Conservation (phyloP, 1,140 invertebrate genomes). For the Rhopalosiphum padi region DNA sequence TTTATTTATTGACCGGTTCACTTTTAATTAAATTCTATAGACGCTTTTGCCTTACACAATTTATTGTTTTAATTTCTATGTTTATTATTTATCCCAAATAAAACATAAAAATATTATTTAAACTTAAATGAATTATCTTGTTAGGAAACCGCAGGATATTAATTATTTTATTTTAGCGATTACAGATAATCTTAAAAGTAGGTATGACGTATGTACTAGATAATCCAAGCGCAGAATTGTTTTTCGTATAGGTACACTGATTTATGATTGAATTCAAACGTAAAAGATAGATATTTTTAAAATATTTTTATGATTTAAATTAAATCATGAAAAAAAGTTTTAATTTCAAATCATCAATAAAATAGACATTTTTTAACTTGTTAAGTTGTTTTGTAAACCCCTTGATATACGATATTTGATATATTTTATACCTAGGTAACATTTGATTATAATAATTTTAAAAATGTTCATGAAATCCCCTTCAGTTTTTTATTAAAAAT, state of each 20-base stretch:
- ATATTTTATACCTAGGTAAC: too few relatives aligned
- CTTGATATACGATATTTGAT: not conserved
- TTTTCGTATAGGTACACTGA: not conserved
- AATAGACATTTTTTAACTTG: not conserved
- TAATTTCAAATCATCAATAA: too few relatives aligned
- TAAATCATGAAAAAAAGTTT: not conserved
- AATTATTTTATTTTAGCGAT: not conserved
- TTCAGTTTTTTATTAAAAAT: too few relatives aligned
- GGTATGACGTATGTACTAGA: not conserved
- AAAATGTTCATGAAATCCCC: too few relatives aligned
- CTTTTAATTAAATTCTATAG: conserved; percentile 12
- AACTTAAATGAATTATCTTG: not conserved
- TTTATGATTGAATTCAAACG: not conserved
- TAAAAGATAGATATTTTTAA: not conserved
- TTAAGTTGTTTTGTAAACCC: not conserved
- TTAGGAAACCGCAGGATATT: not conserved
- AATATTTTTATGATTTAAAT: not conserved
- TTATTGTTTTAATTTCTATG: conserved; percentile 17
- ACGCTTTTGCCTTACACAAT: not conserved
- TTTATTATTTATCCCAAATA: not conserved
- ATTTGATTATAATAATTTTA: too few relatives aligned
- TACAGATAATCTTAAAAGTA: not conserved
- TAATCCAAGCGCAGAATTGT: not conserved
- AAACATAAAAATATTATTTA: not conserved
- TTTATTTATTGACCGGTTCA: not conserved